Base-by-base conservation (phyloP, 2,113 vertebrate species). In the Spilogale gracilis region DNA sequence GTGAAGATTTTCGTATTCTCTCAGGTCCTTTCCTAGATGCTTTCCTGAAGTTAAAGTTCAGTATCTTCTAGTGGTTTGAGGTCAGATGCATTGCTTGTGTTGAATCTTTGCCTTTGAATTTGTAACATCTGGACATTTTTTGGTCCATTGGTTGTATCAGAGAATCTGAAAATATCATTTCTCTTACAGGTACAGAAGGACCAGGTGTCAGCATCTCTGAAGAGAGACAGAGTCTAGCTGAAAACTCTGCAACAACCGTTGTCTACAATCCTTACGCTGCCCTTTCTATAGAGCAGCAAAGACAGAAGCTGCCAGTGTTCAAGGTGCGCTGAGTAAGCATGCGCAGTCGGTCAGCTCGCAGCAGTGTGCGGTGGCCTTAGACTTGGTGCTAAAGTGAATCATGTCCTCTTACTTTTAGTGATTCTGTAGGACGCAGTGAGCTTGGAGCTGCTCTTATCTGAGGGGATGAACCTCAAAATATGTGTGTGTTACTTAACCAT, bases 241-340 rank as follows among this genome's bases (percentile, higher is more conserved):
- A 99, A 98, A 99, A 99, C 76, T 98, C 98, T 2, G 99, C 99
- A 12, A 98, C 99, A 52, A 98, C 99, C 0, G n/a, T 99, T 95
- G 98, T 99, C 98, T 99, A 99, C 98, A 99, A 99, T 94, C 99
- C 99, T 11, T 99, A 99, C 95, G 99, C 99, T 10, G 98, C 99
- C 23, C 99, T 99, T 88, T 99, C 99, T 45, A 99, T 99, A 91
- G 99, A 99, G 96, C 99, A 99, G 56, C 99, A 99, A 95, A 99
- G 99, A 73, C 99, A 99, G 99, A 99, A 99, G 91, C 99, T 99
- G 63, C 99, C 99, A 0, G 99, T 99, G 89, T 99, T 99, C 98
- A 99, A 99, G 99, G 99, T 99, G 99, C 3, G 12, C 73, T 3
- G 2, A 73, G 16, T 27, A 18, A 73, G 45, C 9, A 1, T 23